phyloP scores from a whole-genome alignment of 2,797 vertebrate genomes.

The Nothura maculosa region DNA sequence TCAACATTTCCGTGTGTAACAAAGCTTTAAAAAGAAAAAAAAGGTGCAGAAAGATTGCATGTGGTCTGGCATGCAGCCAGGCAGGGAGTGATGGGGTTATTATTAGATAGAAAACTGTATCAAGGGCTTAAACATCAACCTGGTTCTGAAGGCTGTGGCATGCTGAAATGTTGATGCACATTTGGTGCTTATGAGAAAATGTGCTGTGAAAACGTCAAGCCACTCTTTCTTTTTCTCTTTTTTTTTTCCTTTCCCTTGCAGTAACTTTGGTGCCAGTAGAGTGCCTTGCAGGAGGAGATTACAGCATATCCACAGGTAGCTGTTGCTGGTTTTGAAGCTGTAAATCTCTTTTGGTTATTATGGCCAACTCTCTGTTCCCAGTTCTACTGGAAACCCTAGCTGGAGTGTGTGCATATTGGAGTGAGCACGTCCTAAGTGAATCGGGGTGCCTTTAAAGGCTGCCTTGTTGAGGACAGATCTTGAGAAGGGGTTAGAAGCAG shows the following conservation, averaged over 20 bases:
- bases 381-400: background rate
- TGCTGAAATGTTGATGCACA: conserved; percentile 21
- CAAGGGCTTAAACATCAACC: conserved; percentile 50
- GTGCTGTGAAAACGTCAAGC: background rate
- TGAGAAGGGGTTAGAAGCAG: background rate
- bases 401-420: accelerated
- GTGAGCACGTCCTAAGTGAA: background rate
- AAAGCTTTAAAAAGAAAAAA: background rate
- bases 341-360: background rate
- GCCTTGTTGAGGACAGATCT: background rate
- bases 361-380: background rate
- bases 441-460: background rate
- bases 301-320: background rate
- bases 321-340: background rate
- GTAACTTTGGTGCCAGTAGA: background rate
- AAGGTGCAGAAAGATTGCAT: background rate
- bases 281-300: background rate
- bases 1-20: conserved; percentile 55
- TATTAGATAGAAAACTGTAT: conserved; percentile 72
- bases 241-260: background rate
- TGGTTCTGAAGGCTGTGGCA: background rate
- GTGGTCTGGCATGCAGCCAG: conserved; percentile 69
- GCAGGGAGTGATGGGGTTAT: conserved; percentile 56
- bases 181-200: background rate
- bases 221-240: background rate